These are phyloP conservation scores for Meliscaeva auricollis DNA, from an alignment of 2,888 invertebrate species.

Conservation along the genomic window DNA sequence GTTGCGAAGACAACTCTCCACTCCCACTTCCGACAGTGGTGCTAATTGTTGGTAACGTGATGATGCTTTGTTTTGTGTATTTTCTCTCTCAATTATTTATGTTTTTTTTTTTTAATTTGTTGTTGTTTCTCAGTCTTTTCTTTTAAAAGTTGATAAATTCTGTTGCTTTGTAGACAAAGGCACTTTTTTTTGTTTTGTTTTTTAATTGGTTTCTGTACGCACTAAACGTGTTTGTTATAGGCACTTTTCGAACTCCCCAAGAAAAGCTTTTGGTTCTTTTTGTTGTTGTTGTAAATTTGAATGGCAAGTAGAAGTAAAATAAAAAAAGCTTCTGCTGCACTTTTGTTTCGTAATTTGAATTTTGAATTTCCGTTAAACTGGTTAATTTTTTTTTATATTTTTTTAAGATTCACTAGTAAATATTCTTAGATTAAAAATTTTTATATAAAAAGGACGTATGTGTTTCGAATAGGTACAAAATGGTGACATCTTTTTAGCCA, in stretches of 20 bases:
- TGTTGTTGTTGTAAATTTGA: not conserved
- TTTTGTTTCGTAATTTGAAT: conserved; percentile 25
- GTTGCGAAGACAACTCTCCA: conserved; percentile 64
- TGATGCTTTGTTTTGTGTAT: conserved; percentile 48
- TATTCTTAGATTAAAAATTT: conserved; percentile 76
- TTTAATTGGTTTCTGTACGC: conserved; percentile 58
- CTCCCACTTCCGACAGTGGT: conserved; percentile 54
- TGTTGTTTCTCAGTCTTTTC: conserved; percentile 26
- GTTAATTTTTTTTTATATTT: not conserved
- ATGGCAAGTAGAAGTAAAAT: conserved; percentile 30
- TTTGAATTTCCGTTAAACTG: conserved; percentile 36
- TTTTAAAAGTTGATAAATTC: conserved; percentile 27
- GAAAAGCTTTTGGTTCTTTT: conserved; percentile 62
- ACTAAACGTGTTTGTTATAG: conserved; percentile 58
- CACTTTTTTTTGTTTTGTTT: conserved; percentile 52
- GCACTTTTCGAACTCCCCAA: conserved; percentile 72
- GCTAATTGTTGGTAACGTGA: conserved; percentile 68
- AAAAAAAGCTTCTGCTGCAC: conserved; percentile 56
- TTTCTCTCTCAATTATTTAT: conserved; percentile 32
- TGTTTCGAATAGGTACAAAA: conserved; percentile 78
- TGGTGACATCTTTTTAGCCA: conserved; percentile 77
- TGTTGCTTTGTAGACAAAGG: conserved; percentile 55
- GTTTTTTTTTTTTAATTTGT: conserved; percentile 19
- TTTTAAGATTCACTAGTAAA: conserved; percentile 73
- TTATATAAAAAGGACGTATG: conserved; percentile 78